A percentile compares a stretch with the other conserved stretches of the same genome.
These are phyloP conservation scores for Engystomops pustulosus DNA, from an alignment of 2,113 vertebrate genomes.

Conservation along the genomic window DNA sequence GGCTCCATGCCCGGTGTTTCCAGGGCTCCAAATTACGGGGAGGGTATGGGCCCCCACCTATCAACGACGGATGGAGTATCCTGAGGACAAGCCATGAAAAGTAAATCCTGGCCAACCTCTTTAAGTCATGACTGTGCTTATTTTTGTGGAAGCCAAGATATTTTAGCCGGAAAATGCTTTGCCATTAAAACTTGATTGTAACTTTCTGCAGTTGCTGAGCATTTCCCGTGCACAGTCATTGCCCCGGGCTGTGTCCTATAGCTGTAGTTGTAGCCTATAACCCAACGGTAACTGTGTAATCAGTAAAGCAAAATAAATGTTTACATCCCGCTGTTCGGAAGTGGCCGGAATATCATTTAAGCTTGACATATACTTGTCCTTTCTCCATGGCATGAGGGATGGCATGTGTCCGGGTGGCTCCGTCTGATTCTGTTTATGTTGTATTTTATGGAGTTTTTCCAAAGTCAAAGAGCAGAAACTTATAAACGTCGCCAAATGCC, in stretches of 20 bases:
- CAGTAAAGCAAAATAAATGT: conserved; percentile 3
- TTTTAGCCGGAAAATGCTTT: background rate
- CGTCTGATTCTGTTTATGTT: conserved; percentile 25
- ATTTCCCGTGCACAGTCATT: background rate
- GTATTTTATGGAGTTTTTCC: conserved; percentile 36
- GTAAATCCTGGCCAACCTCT: no score
- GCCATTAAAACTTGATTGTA: background rate
- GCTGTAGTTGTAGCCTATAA: background rate
- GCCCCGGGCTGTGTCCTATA: background rate
- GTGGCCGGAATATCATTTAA: conserved; percentile 28
- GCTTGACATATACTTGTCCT: conserved; percentile 49
- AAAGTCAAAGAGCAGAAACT: conserved; percentile 52
- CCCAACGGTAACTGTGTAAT: background rate
- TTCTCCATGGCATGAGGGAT: conserved; percentile 2
- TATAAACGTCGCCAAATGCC: conserved; percentile 53
- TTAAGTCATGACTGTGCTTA: background rate
- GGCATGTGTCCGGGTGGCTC: conserved; percentile 24
- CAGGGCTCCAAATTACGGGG: no score
- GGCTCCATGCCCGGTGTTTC: no score
- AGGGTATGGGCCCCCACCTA: no score
- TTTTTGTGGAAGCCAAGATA: background rate
- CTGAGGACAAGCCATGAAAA: no score
- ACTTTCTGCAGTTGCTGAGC: background rate
- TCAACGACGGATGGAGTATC: no score
- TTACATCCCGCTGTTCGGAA: conserved; percentile 6